Base-by-base conservation (phyloP, 2,888 invertebrate species). In the Eubasilissa splendida region DNA sequence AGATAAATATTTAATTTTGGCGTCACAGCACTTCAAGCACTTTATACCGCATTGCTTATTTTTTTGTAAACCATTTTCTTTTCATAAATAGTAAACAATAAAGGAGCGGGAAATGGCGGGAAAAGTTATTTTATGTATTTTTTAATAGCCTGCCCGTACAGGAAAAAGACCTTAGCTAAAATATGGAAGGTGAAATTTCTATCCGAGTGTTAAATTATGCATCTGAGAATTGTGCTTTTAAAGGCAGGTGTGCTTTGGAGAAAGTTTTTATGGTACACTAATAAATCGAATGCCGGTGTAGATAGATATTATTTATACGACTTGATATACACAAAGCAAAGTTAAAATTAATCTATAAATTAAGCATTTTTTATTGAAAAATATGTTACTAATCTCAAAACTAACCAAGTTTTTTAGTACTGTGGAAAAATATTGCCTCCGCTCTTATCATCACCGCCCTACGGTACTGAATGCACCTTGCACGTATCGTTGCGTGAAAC, bases 221-320 rank as follows among this genome's bases (percentile, higher is more conserved):
- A 70, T 70, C 11, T 70, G 70, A 70, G 54, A 70, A 70, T 31
- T 54, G 54, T 54, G 70, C 70, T 70, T 70, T 70, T 70, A 70
- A 70, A 70, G 31, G 33, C 70, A 54, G 54, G 70, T 70, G 70
- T 54, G 2, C 33, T 33, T 14, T 4, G 42, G 42, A 12, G 10
- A 50, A 52, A 52, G 22, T 52, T 68, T 58, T 68, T n/a, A 68
- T 50, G 10, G 52, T 3, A 5, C 50, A n/a, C 58, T 11, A 58
- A 58, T 58, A 58, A 58, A 58, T 58, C 58, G 58, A 58, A n/a
- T 4, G 58, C 42, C 7, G 42, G 42, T 42, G 42, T 42, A 42
- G 42, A 42, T 42, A 42, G 4, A 22, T 22, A 22, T 22, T 22
- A 42, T 42, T 42, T 42, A 42, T 42, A 42, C 42, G 42, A 42